Evolutionary conservation across 92 coral and sea anemone species (phyloP), one percentile per base, ranked within the genome.

Genomic region (Parazoanthus darwini): DNA sequence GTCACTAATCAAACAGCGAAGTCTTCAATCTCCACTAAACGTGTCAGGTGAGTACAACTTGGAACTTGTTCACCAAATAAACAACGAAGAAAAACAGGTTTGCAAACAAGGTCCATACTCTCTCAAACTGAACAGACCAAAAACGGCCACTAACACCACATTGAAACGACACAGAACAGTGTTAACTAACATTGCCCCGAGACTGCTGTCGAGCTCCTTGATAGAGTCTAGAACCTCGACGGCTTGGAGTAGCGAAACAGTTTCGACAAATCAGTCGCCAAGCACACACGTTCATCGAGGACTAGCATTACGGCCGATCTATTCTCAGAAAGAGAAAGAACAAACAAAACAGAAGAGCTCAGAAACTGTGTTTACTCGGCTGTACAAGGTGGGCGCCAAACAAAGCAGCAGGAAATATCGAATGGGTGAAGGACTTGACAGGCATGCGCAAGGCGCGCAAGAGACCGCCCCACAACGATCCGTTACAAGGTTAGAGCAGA

Each of bases 321-420:
- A 89, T 39, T 23, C 82, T 36, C 74, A n/a, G 50, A 75, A 74
- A 23, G 72, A 86, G 8, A 82, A 81, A 42, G 79, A 77, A 33
- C 79, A 92, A 77, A 81, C 88, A 77, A 87, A 86, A 56, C 88
- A 74, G 66, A 81, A 86, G 48, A 74, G 36, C 38, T 79, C 92
- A 33, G 85, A 70, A 38, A 29, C 74, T n/a, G 94, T 92, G 70
- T 92, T 92, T 80, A 82, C 94, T 26, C 92, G 94, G 72, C 78
- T 92, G 5, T 86, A 92, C 74, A 91, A 89, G 70, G 72, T 82
- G 81, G 74, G 80, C 79, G 80, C 38, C 86, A 94, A 86, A 71
- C 91, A 65, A 87, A 91, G 73, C 56, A 81, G 4, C 83, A 84
- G 77, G 90, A 94, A 81, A 46, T 51, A 65, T 8, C 66, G 74